Base-by-base conservation (phyloP, 2,113 vertebrate species). In the Antigone vipio region DNA sequence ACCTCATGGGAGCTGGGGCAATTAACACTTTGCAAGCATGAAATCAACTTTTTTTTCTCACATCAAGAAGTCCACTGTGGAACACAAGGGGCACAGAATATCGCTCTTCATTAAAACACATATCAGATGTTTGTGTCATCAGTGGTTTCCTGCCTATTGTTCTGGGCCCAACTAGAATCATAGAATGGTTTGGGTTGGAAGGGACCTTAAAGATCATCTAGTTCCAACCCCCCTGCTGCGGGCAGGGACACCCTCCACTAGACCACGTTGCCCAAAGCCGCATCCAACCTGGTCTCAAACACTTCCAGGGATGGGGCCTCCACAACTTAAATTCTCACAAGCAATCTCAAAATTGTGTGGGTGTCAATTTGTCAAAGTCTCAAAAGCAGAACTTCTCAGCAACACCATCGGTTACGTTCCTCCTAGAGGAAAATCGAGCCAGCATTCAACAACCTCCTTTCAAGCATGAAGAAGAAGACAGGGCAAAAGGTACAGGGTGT, bases 1-100 rank as follows among this genome's bases (percentile, higher is more conserved):
- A 26, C 14, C 52, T 29, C 15, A 2, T 0, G 26, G 78, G 15
- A 60, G 15, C 3, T 1, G 1, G 23, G 35, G 30, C 7, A 14
- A 6, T 11, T 15, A 40, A 15, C 22, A 1, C 69, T 63, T 35
- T 9, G 29, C 58, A 71, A 62, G 32, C 11, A 12, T 5, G 4
- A n/a, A 73, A 59, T 49, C 3, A 5, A 1, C 10, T 44, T 29
- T 34, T 59, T 49, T 32, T 53, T 29, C 52, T 59, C 59, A 16
- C 40, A 24, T 34, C 8, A 20, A 9, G 22, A 35, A 50, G 49
- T 5, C 50, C 59, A 5, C 26, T 5, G 24, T 8, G 9, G 55
- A 58, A 67, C 30, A 14, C 8, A 24, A 29, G 29, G 1, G 24
- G 67, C 40, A n/a, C 29, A 38, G 52, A 35, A 40, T 62, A 71